A percentile compares a stretch with the other conserved stretches of the same genome.
Evolutionary conservation across 2,113 vertebrate genomes (phyloP).

Genomic region (Noctilio leporinus): DNA sequence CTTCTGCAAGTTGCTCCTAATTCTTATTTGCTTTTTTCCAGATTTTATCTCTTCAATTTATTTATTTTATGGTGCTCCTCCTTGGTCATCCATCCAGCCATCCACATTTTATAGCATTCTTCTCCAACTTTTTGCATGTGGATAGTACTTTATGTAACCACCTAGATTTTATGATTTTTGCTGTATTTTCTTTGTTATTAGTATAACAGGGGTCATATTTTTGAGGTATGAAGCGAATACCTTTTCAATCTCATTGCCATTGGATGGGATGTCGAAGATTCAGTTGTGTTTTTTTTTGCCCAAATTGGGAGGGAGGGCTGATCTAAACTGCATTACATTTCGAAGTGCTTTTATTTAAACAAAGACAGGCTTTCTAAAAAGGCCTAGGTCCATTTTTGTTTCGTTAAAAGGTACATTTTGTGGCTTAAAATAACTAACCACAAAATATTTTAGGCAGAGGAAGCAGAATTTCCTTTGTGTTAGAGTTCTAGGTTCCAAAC

Average conservation of each 20-base stretch:
- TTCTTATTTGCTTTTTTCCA: conserved; percentile 58
- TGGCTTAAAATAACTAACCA: conserved; percentile 7
- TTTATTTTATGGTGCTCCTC: conserved; percentile 47
- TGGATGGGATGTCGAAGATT: background rate
- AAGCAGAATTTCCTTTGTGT: background rate
- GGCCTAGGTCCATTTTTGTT: background rate
- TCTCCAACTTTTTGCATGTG: conserved; percentile 19
- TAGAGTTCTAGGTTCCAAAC: background rate
- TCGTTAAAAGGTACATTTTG: conserved; percentile 8
- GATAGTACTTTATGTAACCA: background rate
- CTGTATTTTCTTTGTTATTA: background rate
- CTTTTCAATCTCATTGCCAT: background rate
- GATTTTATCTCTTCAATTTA: conserved; percentile 63
- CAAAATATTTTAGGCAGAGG: conserved; percentile 5
- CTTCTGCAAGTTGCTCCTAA: conserved; percentile 47
- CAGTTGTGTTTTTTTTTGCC: background rate
- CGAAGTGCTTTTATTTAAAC: conserved; percentile 10
- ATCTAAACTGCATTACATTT: background rate
- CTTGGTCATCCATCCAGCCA: conserved; percentile 29
- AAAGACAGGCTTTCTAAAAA: conserved; percentile 13
- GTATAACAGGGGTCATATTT: conserved; percentile 3
- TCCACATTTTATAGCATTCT: conserved; percentile 30
- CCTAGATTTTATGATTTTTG: background rate
- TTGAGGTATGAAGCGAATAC: conserved; percentile 18
- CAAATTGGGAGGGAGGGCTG: background rate